Conservation (phyloP, 2,113 vertebrate genomes). For the Dipodomys merriami region DNA sequence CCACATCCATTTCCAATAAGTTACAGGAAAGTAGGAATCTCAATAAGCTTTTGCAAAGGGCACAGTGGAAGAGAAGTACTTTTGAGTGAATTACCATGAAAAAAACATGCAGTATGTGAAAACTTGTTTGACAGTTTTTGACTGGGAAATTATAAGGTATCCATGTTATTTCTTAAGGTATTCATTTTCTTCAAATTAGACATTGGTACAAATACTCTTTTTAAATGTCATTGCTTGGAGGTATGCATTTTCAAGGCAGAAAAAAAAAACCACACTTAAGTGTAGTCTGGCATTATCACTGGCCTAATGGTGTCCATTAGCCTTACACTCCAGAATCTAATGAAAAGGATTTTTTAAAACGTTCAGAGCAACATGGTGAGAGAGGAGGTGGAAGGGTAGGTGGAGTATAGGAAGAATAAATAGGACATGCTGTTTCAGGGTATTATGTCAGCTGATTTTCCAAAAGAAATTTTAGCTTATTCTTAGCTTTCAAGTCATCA, state of each 20-base stretch:
- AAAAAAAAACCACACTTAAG: not conserved
- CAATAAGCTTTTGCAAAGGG: conserved; percentile 63
- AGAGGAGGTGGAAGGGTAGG: conserved; percentile 36
- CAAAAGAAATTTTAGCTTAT: conserved; percentile 56
- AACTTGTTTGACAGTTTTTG: conserved; percentile 79
- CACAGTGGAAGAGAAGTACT: conserved; percentile 52
- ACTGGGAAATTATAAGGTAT: conserved; percentile 81
- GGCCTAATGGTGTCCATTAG: conserved; percentile 58
- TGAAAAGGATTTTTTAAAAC: conserved; percentile 57
- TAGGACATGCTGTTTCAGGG: conserved; percentile 32
- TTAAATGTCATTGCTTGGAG: conserved; percentile 51
- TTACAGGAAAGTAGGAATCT: conserved; percentile 53
- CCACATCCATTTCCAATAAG: conserved; percentile 33
- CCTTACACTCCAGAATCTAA: conserved; percentile 24
- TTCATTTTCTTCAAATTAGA: conserved; percentile 81
- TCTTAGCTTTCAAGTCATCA: conserved; percentile 62
- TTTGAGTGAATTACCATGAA: conserved; percentile 69
- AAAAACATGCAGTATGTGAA: conserved; percentile 68
- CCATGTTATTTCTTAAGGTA: conserved; percentile 74
- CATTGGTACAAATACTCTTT: conserved; percentile 70
- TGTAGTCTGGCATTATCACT: conserved; percentile 42
- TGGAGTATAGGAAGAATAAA: conserved; percentile 13
- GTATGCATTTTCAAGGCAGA: conserved; percentile 60
- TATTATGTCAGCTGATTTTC: conserved; percentile 68
- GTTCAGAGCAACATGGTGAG: conserved; percentile 48